A percentile compares a stretch with the other conserved stretches of the same genome.
These are phyloP conservation scores for Gallinago solitaria DNA, from an alignment of 2,797 vertebrate genomes.

Conservation along the genomic window DNA sequence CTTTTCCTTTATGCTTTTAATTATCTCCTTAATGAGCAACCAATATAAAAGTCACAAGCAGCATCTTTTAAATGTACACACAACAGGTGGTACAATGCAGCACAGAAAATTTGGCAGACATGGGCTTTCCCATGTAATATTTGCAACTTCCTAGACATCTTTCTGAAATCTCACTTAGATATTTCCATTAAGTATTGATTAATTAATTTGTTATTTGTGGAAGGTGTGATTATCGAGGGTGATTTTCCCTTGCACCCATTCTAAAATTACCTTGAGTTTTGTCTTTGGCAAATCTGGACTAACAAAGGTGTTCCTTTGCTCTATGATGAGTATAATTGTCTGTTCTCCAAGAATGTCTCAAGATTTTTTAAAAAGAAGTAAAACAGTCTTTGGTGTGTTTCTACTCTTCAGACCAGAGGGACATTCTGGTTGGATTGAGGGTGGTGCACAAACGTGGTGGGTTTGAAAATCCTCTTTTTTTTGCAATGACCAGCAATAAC, in stretches of 20 bases:
- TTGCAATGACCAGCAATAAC: background rate
- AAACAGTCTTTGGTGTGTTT: background rate
- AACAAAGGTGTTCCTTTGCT: background rate
- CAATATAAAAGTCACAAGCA: slow-evolving; percentile 6
- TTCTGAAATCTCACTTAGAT: background rate
- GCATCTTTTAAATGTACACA: background rate
- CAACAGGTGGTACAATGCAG: background rate
- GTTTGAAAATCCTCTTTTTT: background rate
- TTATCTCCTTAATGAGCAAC: slow-evolving; percentile 28
- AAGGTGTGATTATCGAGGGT: rapidly evolving
- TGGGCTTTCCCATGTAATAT: background rate
- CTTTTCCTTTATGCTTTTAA: slow-evolving; percentile 12
- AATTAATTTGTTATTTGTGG: background rate
- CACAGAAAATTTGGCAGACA: background rate
- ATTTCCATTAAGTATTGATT: background rate
- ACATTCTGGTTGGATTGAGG: background rate
- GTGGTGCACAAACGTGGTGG: background rate
- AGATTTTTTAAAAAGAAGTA: background rate
- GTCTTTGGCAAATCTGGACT: background rate
- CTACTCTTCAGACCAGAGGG: background rate
- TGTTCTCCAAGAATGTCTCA: background rate
- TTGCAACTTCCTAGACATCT: background rate
- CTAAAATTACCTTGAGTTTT: background rate
- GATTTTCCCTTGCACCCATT: background rate
- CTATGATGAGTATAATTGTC: background rate